These are phyloP conservation scores for Styela plicata DNA, from an alignment of 23 tunicate genomes.

Conservation along the genomic window DNA sequence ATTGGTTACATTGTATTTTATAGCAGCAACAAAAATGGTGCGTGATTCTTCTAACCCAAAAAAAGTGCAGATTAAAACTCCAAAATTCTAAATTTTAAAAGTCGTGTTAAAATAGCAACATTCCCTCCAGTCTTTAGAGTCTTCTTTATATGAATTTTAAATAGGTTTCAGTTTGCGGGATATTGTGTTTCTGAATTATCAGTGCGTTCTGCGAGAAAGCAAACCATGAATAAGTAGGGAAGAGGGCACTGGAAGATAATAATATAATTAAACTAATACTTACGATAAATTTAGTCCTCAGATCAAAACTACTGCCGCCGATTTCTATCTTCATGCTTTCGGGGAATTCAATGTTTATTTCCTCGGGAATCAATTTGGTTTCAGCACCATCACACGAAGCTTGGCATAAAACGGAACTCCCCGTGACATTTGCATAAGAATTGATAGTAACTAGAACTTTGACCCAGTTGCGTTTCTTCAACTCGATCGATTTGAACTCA, in stretches of 20 bases:
- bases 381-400: neutral
- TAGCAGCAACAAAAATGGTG: no score
- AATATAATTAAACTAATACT: neutral
- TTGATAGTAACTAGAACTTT: neutral
- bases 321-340: constrained; percentile 4
- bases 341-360: constrained; percentile 15
- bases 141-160: no score
- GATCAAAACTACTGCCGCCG: constrained; percentile 7
- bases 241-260: neutral
- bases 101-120: no score
- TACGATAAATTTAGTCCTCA: neutral
- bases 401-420: neutral
- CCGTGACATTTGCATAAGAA: neutral
- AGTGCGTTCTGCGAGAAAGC: neutral
- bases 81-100: no score
- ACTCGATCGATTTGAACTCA: neutral
- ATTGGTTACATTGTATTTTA: no score
- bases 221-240: neutral
- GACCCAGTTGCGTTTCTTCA: neutral
- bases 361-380: neutral
- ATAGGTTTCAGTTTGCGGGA: no score
- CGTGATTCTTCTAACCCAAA: no score
- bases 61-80: no score
- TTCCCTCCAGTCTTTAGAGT: no score
- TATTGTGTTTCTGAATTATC: neutral